Conservation (phyloP, 2,888 invertebrate genomes). For the Acanthosepion esculentum region DNA sequence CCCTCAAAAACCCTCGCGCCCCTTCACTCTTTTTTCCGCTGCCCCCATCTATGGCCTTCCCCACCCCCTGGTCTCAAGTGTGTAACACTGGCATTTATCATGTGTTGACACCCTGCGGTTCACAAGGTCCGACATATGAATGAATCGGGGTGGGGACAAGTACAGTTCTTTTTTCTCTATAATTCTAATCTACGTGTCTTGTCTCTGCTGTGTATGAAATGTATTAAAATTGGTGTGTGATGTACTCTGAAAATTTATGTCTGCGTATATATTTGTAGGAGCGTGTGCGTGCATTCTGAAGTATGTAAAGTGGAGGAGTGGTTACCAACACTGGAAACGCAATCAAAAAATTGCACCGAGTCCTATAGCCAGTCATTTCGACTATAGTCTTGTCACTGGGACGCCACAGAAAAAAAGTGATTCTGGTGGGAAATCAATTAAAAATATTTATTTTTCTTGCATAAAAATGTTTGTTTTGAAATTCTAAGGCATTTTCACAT, state of each 20-base stretch:
- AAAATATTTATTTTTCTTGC: too few relatives aligned
- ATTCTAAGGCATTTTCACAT: too few relatives aligned
- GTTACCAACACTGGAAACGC: too few relatives aligned
- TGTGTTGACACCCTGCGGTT: not conserved
- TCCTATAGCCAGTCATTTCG: too few relatives aligned
- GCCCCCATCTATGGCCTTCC: not conserved
- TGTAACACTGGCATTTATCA: not conserved
- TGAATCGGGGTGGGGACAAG: not conserved
- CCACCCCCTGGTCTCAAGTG: not conserved
- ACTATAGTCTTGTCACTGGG: too few relatives aligned
- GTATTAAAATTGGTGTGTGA: not conserved
- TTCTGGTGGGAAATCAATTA: too few relatives aligned
- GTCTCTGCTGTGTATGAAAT: not conserved
- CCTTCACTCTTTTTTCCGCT: not conserved
- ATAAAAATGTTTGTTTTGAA: too few relatives aligned
- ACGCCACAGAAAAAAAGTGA: too few relatives aligned
- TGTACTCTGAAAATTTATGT: not conserved
- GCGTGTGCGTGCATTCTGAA: too few relatives aligned
- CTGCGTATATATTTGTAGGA: too few relatives aligned
- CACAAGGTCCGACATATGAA: slow-evolving; percentile 2
- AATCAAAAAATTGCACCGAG: too few relatives aligned
- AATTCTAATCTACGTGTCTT: not conserved
- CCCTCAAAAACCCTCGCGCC: not conserved
- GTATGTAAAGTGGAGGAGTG: too few relatives aligned
- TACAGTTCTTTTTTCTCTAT: not conserved